Evolutionary conservation across 2,888 invertebrate genomes (phyloP), one percentile per base, ranked within the genome.

Genomic region (Salpingus planirostris): DNA sequence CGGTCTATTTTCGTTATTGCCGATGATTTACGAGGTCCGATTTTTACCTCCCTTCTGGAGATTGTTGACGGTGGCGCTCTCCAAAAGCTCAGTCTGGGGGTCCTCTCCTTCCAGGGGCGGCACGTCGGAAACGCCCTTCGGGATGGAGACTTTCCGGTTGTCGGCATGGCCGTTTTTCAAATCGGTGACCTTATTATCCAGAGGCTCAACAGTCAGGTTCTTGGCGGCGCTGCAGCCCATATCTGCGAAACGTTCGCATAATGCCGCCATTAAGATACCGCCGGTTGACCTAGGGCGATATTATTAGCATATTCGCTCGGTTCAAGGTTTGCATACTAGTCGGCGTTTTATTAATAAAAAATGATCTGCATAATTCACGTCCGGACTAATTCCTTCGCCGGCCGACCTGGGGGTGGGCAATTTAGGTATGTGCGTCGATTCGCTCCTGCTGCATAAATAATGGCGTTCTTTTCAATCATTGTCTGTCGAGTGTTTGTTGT

Each of bases 141-240:
- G 50, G 13, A 52, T 46, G 1, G 57, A 53, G 11, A 50, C 34
- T 42, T 51, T 52, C 23, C 54, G 43, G 4, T 40, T 41, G 11
- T 25, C 23, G 13, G 36, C 42, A 21, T 45, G 36, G 8, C 42
- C 47, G 22, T 49, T 46, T 6, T 47, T 30, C 22, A 47, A 31
- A 11, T 43, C 33, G 1, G 38, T 43, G 2, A 46, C 42, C 32
- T 42, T 45, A 11, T 46, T 46, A 29, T 61, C 57, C 14, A 59
- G 36, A 22, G 56, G 57, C 43, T 62, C 60, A 8, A 62, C 52
- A 11, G 57, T 54, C 23, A 60, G 27, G 41, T 61, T 62, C 41
- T 62, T 62, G 6, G 61, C 55, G 15, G 60, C 60, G 38, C 56
- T 61, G 38, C 62, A 62, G 33, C 61, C 62, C 62, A 62, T 62